These are phyloP conservation scores for Busseola fusca DNA, from an alignment of 2,888 invertebrate genomes.

Conservation along the genomic window DNA sequence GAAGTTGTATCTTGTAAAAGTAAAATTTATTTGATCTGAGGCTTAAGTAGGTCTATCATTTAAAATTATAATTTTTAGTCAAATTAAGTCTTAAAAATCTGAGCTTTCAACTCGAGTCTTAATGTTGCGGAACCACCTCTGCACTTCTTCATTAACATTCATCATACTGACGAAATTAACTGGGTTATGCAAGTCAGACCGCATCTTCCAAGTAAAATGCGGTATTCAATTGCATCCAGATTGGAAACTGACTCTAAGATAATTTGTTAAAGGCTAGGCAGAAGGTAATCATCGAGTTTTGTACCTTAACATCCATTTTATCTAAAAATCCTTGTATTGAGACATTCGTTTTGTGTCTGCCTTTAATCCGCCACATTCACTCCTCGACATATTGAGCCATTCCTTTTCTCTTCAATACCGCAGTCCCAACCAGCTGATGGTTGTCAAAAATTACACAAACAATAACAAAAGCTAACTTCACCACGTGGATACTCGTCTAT, in stretches of 20 bases:
- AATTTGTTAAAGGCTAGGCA: neutral
- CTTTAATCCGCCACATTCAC: neutral
- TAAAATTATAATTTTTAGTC: too few relatives aligned
- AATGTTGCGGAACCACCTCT: too few relatives aligned
- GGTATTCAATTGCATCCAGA: neutral
- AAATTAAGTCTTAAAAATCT: neutral
- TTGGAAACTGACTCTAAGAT: neutral
- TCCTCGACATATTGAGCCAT: neutral
- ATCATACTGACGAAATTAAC: neutral
- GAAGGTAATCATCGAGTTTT: neutral
- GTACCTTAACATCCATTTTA: neutral
- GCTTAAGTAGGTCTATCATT: too few relatives aligned
- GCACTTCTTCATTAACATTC: constrained; percentile 8
- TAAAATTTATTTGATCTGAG: neutral
- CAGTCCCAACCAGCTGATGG: constrained; percentile 46
- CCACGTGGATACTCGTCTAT: constrained; percentile 64
- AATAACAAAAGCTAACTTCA: constrained; percentile 59
- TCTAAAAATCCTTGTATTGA: too few relatives aligned
- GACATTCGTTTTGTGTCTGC: neutral
- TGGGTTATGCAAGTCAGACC: neutral
- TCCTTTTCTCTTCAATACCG: constrained; percentile 7
- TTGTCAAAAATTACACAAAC: constrained; percentile 58
- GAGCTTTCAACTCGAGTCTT: too few relatives aligned
- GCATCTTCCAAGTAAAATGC: neutral
- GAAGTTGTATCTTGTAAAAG: too few relatives aligned